Percentiles rank a stretch among this genome's conserved stretches.
These are phyloP conservation scores for Stenopsyche tienmushanensis DNA, from an alignment of 1,140 invertebrate genomes.

Conservation along the genomic window DNA sequence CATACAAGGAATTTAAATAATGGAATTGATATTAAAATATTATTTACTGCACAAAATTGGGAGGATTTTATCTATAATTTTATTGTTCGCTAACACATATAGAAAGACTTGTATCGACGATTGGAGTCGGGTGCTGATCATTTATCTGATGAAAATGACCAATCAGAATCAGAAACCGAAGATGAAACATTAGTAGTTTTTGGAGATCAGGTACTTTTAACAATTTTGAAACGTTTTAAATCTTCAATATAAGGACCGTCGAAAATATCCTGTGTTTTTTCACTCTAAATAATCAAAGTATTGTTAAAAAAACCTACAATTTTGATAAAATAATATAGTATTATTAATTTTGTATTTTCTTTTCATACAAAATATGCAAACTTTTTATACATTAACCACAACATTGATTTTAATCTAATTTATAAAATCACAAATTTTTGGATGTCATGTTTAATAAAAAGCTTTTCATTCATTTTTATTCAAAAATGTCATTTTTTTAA, in stretches of 20 bases:
- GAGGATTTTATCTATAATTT: no score
- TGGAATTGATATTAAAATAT: no score
- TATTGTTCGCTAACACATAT: not conserved
- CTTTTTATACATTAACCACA: not conserved
- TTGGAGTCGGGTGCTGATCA: constrained; percentile 26
- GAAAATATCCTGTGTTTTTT: no score
- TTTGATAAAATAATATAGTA: not conserved
- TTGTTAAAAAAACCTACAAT: not conserved
- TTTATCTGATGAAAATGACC: constrained; percentile 36
- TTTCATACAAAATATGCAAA: not conserved
- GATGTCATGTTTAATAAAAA: no score
- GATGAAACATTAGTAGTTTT: constrained; percentile 46
- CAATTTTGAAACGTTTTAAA: not conserved
- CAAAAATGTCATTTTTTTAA: no score
- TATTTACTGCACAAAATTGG: no score
- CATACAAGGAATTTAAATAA: no score
- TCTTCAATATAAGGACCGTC: not conserved
- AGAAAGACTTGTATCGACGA: constrained; percentile 24
- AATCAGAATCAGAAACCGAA: constrained; percentile 44
- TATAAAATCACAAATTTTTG: no score
- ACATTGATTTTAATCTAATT: no score
- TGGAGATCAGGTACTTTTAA: constrained; percentile 46
- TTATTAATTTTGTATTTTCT: not conserved
- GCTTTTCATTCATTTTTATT: no score
- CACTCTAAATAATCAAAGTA: not conserved